Conservation (phyloP, 2,888 invertebrate genomes). For the Orgyia antiqua region DNA sequence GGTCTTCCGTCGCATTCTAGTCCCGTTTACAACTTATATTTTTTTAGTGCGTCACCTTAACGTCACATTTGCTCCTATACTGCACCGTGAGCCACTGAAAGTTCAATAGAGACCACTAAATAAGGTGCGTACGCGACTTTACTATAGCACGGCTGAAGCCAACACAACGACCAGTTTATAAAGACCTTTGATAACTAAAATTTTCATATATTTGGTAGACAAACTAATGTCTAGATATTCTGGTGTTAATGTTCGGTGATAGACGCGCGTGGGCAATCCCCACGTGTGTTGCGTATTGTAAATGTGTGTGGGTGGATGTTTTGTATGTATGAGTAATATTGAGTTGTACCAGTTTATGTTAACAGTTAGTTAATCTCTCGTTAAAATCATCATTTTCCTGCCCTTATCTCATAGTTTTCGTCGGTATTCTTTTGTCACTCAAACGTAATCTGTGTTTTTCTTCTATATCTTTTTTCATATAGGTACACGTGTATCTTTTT, state of each 20-base stretch:
- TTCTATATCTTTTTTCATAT: too few relatives aligned
- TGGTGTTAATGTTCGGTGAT: constrained; percentile 21
- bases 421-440: too few relatives aligned
- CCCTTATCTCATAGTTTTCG: too few relatives aligned
- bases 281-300: constrained; percentile 22
- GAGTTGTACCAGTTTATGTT: constrained; percentile 11
- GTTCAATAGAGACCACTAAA: constrained; percentile 39
- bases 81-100: constrained; percentile 32
- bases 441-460: too few relatives aligned
- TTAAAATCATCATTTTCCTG: too few relatives aligned
- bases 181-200: constrained; percentile 13
- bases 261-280: constrained; percentile 32
- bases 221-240: constrained; percentile 13
- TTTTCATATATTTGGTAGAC: neutral
- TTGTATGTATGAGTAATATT: constrained; percentile 14
- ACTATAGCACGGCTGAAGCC: constrained; percentile 33
- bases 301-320: constrained; percentile 24
- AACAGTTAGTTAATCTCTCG: constrained; percentile 9
- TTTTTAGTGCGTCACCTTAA: too few relatives aligned
- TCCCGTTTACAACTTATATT: too few relatives aligned
- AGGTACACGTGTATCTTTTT: too few relatives aligned
- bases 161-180: constrained; percentile 22
- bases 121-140: constrained; percentile 44
- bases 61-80: constrained; percentile 32
- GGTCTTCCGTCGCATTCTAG: too few relatives aligned